phyloP scores from a whole-genome alignment of 1,140 invertebrate species.

The Drosophila sp. region DNA sequence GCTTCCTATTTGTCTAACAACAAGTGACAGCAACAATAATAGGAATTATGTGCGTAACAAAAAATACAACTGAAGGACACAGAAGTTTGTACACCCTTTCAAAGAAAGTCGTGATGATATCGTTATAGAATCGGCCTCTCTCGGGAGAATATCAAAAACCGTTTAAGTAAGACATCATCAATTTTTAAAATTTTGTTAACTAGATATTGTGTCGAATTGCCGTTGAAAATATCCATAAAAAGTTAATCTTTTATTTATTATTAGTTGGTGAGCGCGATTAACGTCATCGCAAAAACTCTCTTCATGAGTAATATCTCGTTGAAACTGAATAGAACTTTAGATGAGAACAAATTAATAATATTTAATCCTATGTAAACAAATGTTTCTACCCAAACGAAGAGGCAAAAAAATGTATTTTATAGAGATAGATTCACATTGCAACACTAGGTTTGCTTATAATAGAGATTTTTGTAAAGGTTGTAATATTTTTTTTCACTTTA shows the following conservation, averaged over 20 bases:
- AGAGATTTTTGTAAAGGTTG: no score
- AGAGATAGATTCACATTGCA: no score
- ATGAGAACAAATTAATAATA: not conserved
- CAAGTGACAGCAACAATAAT: constrained; percentile 36
- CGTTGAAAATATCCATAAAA: not conserved
- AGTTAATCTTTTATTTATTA: not conserved
- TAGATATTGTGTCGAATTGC: not conserved
- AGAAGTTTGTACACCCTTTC: constrained; percentile 1
- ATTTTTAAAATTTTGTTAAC: no score
- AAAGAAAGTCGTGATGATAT: no score
- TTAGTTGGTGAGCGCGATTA: not conserved
- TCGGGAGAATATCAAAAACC: no score
- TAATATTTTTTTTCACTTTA: no score
- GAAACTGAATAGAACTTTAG: not conserved
- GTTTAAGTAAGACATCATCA: no score
- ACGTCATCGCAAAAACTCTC: not conserved
- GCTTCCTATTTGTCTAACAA: constrained; percentile 30
- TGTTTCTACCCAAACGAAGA: no score
- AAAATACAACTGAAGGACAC: not conserved
- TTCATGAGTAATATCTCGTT: not conserved
- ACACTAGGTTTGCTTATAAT: no score
- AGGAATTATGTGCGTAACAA: constrained; percentile 10
- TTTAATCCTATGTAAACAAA: no score
- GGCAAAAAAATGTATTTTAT: no score
- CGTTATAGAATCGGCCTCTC: no score